Evolutionary conservation across 2,888 invertebrate species (phyloP).

Genomic region (Bellardia bayeri): DNA sequence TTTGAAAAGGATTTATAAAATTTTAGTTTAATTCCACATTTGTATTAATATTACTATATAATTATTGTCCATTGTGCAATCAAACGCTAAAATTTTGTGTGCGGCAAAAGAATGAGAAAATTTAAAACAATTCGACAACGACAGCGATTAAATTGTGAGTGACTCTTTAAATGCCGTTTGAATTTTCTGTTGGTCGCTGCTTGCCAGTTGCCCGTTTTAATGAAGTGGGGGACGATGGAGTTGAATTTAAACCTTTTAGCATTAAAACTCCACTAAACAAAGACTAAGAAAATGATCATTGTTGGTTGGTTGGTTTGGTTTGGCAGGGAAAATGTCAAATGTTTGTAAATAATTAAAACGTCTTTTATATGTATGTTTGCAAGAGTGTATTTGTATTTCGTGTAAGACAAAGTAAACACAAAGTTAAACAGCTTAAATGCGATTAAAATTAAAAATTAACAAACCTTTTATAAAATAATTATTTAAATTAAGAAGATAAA

Average conservation of each 20-base stretch:
- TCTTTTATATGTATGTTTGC: constrained; percentile 6
- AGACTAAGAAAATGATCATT: constrained; percentile 38
- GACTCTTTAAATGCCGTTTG: constrained; percentile 64
- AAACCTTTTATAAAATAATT: constrained; percentile 25
- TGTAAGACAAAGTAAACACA: not conserved
- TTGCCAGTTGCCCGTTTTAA: not conserved
- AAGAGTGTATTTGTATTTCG: constrained; percentile 16
- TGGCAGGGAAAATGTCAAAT: constrained; percentile 63
- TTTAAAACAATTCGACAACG: constrained; percentile 26
- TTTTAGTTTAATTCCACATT: not conserved
- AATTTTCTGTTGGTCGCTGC: constrained; percentile 23
- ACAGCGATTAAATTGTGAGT: constrained; percentile 43
- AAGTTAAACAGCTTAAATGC: constrained; percentile 2
- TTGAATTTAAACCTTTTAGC: constrained; percentile 29
- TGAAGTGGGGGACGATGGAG: not conserved
- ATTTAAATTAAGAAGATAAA: constrained; percentile 40
- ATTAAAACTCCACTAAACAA: constrained; percentile 26
- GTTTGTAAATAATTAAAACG: constrained; percentile 48
- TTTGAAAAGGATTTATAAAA: no score
- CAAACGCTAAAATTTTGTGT: not conserved
- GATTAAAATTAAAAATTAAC: not conserved
- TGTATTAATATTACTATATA: not conserved
- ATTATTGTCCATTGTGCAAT: constrained; percentile 34
- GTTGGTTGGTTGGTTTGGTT: not conserved
- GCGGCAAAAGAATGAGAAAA: not conserved